Conservation (phyloP, 2,113 vertebrate genomes). For the Elaphurus davidianus region DNA sequence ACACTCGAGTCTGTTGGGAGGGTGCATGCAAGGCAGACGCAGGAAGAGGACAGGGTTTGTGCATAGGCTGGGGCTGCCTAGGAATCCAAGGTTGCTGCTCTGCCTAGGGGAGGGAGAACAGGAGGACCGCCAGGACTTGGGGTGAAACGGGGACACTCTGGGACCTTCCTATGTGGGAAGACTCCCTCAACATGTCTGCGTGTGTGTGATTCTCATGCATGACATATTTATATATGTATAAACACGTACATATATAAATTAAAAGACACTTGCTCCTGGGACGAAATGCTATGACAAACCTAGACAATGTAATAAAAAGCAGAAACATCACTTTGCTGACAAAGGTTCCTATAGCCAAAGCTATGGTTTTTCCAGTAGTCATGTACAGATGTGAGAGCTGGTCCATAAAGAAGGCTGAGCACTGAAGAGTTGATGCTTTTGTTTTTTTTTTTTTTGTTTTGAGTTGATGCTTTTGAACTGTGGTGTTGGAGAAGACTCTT, state of each 20-base stretch:
- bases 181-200: neutral
- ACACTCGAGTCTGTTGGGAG: neutral
- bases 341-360: neutral
- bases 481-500: neutral
- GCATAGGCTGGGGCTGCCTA: accelerated
- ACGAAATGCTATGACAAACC: neutral
- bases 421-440: neutral
- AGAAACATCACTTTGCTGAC: neutral
- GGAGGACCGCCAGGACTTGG: accelerated
- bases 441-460: no score
- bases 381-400: neutral
- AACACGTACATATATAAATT: neutral
- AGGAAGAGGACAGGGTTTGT: no score
- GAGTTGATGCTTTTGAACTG: neutral
- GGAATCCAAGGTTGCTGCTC: neutral
- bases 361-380: neutral
- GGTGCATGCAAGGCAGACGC: accelerated
- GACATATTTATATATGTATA: accelerated
- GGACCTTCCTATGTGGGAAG: neutral
- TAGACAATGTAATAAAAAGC: neutral
- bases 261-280: neutral
- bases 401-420: neutral
- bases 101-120: accelerated
- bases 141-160: neutral
- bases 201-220: accelerated